Percentiles rank a stretch among this genome's conserved stretches.
phyloP scores from a whole-genome alignment of 2,113 vertebrate genomes.

The Vireo altiloquus region DNA sequence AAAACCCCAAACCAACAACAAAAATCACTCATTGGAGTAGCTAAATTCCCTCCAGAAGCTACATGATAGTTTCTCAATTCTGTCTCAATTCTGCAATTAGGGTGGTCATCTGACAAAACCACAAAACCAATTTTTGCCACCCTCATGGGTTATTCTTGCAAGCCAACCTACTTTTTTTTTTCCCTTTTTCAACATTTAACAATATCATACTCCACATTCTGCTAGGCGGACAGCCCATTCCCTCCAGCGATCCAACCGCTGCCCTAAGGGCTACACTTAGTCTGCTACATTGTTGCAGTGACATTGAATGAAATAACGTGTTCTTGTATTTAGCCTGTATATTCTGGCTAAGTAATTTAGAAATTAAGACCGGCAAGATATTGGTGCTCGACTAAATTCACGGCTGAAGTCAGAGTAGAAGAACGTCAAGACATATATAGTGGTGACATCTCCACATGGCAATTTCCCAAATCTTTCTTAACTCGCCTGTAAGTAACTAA shows the following conservation, averaged over 20 bases:
- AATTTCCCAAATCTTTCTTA: background rate
- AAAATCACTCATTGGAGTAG: background rate
- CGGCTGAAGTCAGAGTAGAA: background rate
- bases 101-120: background rate
- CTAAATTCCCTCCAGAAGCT: background rate
- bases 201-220: background rate
- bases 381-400: background rate
- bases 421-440: background rate
- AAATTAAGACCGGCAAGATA: background rate
- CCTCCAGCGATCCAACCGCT: background rate
- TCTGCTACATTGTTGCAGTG: background rate
- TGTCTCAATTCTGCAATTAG: background rate
- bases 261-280: no score
- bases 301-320: accelerated
- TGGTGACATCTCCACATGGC: accelerated
- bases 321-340: accelerated
- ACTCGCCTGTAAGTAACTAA: background rate
- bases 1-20: background rate
- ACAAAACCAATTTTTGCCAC: background rate
- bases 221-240: background rate
- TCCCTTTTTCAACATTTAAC: background rate
- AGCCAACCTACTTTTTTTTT: background rate
- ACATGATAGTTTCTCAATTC: background rate
- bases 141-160: background rate
- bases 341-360: no score